Conservation (phyloP, 2,113 vertebrate genomes). For the Calypte anna region DNA sequence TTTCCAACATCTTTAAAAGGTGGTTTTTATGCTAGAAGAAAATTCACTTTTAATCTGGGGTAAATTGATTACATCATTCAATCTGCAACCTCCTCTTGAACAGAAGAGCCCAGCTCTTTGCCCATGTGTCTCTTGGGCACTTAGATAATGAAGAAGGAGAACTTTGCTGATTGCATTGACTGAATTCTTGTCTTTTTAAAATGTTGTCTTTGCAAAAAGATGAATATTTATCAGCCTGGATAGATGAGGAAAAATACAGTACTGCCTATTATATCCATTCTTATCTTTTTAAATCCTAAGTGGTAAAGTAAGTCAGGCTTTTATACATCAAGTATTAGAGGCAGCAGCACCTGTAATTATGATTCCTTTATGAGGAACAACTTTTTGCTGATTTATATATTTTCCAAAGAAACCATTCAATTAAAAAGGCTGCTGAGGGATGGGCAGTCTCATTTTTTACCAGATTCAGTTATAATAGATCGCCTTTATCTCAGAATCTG, state of each 20-base stretch:
- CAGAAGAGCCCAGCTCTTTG: neutral
- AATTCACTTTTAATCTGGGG: neutral
- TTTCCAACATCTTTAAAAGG: neutral
- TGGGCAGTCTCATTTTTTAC: neutral
- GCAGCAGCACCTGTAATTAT: neutral
- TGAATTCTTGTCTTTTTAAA: neutral
- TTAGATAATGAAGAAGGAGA: constrained; percentile 46
- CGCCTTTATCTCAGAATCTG: neutral
- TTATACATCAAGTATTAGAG: neutral
- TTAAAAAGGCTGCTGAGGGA: neutral
- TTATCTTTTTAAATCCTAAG: neutral
- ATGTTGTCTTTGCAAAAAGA: neutral
- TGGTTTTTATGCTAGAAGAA: neutral
- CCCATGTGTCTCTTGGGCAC: constrained; percentile 8
- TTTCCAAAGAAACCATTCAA: neutral
- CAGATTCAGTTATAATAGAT: neutral
- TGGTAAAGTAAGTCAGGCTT: neutral
- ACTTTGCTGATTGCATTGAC: neutral
- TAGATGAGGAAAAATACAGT: neutral
- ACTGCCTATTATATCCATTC: neutral
- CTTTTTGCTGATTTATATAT: neutral
- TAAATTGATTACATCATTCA: constrained; percentile 26
- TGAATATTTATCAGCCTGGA: neutral
- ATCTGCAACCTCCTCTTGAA: neutral
- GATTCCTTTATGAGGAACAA: neutral